Evolutionary conservation across 1,140 invertebrate species (phyloP).

Genomic region (Cotesia typhae): DNA sequence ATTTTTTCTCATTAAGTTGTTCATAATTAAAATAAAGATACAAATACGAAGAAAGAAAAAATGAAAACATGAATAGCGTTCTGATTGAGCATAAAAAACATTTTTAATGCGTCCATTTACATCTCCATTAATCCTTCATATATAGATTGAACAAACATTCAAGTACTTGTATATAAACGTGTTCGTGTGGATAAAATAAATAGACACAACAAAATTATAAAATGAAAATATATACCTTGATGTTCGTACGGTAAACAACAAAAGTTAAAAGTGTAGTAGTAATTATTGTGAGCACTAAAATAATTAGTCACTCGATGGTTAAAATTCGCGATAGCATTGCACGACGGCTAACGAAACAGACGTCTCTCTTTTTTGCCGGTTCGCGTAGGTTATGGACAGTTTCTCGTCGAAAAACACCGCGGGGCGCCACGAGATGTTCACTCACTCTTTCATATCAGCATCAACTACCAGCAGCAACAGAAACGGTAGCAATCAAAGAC

Average conservation of each 20-base stretch:
- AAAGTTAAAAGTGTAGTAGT: background rate
- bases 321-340: constrained; percentile 16
- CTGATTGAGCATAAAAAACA: too few relatives aligned
- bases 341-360: constrained; percentile 24
- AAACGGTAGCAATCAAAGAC: constrained; percentile 11
- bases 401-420: constrained; percentile 57
- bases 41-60: too few relatives aligned
- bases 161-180: too few relatives aligned
- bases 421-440: constrained; percentile 57
- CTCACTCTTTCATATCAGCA: constrained; percentile 2
- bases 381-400: constrained; percentile 52
- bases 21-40: too few relatives aligned
- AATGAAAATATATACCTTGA: too few relatives aligned
- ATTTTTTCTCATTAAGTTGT: background rate
- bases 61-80: too few relatives aligned
- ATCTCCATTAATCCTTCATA: too few relatives aligned
- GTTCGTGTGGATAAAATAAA: too few relatives aligned
- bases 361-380: constrained; percentile 41
- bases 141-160: too few relatives aligned
- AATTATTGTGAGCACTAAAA: background rate
- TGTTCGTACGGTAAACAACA: too few relatives aligned
- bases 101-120: too few relatives aligned
- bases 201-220: too few relatives aligned
- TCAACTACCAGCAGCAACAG: background rate
- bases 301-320: constrained; percentile 1